Conservation (phyloP, 2,113 vertebrate genomes). For the Arenaria interpres region DNA sequence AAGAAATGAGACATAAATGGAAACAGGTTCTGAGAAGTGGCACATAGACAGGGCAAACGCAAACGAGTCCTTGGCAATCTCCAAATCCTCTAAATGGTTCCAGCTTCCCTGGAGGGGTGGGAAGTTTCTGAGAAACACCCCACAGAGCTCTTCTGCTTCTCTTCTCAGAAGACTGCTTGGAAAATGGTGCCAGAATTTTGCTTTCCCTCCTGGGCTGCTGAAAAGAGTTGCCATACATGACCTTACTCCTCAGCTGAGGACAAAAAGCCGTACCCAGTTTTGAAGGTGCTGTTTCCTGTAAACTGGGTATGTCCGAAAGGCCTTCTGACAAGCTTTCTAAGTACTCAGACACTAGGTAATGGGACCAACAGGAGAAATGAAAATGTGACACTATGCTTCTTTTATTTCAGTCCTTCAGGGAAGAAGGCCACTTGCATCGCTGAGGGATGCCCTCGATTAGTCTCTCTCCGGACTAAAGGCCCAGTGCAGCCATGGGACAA, state of each 20-base stretch:
- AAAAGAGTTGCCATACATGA: not conserved
- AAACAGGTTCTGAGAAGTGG: conserved; percentile 27
- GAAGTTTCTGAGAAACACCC: conserved; percentile 11
- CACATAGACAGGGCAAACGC: not conserved
- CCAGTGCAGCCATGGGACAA: not conserved
- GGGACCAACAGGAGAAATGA: not conserved
- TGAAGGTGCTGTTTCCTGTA: not conserved
- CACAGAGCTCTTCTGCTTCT: not conserved
- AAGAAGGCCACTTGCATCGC: not conserved
- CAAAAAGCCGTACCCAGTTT: not conserved
- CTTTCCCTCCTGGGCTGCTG: not conserved
- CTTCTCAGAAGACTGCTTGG: not conserved
- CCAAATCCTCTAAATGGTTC: not conserved
- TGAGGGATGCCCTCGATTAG: rapidly evolving
- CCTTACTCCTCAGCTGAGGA: not conserved
- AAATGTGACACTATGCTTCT: not conserved
- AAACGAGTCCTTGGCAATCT: not conserved
- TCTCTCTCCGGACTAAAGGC: not conserved
- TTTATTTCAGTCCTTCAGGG: not conserved
- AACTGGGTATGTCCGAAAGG: not conserved
- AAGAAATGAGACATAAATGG: conserved; percentile 5
- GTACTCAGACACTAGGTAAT: not conserved
- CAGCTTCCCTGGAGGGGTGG: not conserved
- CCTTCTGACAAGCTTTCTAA: not conserved
- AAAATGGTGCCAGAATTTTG: not conserved